A percentile compares a stretch with the other conserved stretches of the same genome.
phyloP scores from a whole-genome alignment of 2,113 vertebrate genomes.

The Nothoprocta pentlandii region DNA sequence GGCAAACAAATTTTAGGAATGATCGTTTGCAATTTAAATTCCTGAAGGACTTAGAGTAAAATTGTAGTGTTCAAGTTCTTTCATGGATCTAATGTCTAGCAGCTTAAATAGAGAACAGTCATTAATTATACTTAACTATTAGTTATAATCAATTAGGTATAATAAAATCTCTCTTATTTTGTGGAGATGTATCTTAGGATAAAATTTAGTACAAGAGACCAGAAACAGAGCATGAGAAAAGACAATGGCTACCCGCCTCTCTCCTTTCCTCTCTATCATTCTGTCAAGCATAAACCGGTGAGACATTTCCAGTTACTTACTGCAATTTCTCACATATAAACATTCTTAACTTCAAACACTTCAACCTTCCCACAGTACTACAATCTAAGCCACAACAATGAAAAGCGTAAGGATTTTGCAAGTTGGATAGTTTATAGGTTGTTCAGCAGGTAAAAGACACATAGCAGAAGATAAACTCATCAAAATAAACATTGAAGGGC shows the following conservation, averaged over 20 bases:
- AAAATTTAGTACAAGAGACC: neutral
- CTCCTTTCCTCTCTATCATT: neutral
- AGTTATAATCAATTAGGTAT: neutral
- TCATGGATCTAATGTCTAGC: neutral
- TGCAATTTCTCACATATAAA: neutral
- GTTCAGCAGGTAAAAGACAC: neutral
- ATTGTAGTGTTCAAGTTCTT: neutral
- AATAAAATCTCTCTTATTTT: neutral
- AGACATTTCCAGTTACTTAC: conserved; percentile 1
- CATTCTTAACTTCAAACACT: neutral
- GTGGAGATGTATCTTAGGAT: fast-evolving
- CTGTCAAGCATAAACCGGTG: neutral
- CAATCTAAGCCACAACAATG: neutral
- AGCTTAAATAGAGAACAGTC: neutral
- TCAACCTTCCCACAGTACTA: neutral
- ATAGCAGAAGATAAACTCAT: neutral
- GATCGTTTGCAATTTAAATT: neutral
- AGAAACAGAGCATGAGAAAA: neutral
- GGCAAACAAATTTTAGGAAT: neutral
- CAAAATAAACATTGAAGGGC: neutral
- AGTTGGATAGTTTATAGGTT: neutral
- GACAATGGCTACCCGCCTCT: neutral
- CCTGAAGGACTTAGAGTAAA: neutral
- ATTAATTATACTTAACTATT: neutral
- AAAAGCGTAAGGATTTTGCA: neutral